Evolutionary conservation across 2,888 invertebrate genomes (phyloP).

Genomic region (Vanessa cardui): DNA sequence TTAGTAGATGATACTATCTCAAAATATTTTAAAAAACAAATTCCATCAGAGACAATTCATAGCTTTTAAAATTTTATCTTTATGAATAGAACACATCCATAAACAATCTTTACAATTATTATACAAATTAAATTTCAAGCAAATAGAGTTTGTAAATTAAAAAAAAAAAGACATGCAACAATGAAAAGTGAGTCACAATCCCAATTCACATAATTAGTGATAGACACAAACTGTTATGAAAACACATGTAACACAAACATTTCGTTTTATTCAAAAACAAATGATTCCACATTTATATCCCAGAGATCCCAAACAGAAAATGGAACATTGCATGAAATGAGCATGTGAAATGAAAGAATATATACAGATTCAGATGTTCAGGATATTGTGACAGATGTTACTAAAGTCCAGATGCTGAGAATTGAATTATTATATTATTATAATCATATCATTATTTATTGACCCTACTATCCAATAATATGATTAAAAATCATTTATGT

Average conservation of each 20-base stretch:
- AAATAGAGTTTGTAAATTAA: not conserved
- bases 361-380: conserved; percentile 33
- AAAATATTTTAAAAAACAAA: too few relatives aligned
- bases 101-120: too few relatives aligned
- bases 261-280: conserved; percentile 3
- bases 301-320: conserved; percentile 42
- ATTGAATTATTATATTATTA: too few relatives aligned
- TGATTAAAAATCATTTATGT: too few relatives aligned
- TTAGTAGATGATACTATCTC: conserved; percentile 21
- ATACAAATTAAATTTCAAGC: not conserved
- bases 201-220: conserved; percentile 59
- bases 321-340: conserved; percentile 62
- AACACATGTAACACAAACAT: conserved; percentile 43
- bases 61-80: not conserved
- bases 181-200: conserved; percentile 42
- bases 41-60: not conserved
- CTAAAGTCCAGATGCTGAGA: not conserved
- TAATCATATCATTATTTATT: too few relatives aligned
- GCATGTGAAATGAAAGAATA: conserved; percentile 39
- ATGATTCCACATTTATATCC: conserved; percentile 20
- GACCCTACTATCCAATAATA: too few relatives aligned
- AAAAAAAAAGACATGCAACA: conserved; percentile 36
- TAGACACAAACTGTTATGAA: conserved; percentile 53
- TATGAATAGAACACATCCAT: not conserved
- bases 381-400: not conserved